Evolutionary conservation across 2,888 invertebrate species (phyloP).

Genomic region (Pollenia angustigena): DNA sequence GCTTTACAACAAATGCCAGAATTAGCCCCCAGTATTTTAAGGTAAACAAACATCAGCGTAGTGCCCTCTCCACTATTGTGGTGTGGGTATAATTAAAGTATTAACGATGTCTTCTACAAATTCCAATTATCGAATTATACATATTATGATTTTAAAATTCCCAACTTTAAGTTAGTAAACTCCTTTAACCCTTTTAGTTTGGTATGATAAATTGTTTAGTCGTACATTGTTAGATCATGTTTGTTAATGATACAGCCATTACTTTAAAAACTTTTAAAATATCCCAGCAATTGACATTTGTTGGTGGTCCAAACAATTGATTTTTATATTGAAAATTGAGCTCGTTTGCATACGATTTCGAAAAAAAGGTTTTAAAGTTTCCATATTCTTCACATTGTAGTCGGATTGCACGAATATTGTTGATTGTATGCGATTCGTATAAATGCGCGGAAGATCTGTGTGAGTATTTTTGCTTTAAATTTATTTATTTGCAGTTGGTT

Average conservation of each 20-base stretch:
- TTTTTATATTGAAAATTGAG: constrained; percentile 67
- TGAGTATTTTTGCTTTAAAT: constrained; percentile 22
- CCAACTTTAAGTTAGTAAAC: too few species aligned
- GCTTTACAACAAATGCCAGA: too few species aligned
- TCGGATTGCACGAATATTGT: constrained; percentile 45
- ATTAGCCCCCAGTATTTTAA: too few species aligned
- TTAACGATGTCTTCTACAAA: too few species aligned
- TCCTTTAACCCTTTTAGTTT: neutral
- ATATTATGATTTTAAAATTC: too few species aligned
- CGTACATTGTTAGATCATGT: constrained; percentile 39
- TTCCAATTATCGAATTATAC: too few species aligned
- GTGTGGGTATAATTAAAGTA: too few species aligned
- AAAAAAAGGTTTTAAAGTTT: neutral
- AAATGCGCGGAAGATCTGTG: constrained; percentile 36
- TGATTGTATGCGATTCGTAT: constrained; percentile 22
- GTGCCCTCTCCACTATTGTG: too few species aligned
- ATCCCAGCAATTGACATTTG: constrained; percentile 67
- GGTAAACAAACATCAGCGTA: too few species aligned
- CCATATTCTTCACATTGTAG: constrained; percentile 35
- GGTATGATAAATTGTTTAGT: constrained; percentile 10
- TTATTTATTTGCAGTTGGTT: constrained; percentile 45
- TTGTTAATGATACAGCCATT: constrained; percentile 63
- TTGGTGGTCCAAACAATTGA: constrained; percentile 73
- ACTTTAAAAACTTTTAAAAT: constrained; percentile 44
- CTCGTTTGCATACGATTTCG: constrained; percentile 63